Percentiles rank a stretch among this genome's conserved stretches.
phyloP scores from a whole-genome alignment of 1,140 invertebrate species.

The Stegodyphus dumicola region DNA sequence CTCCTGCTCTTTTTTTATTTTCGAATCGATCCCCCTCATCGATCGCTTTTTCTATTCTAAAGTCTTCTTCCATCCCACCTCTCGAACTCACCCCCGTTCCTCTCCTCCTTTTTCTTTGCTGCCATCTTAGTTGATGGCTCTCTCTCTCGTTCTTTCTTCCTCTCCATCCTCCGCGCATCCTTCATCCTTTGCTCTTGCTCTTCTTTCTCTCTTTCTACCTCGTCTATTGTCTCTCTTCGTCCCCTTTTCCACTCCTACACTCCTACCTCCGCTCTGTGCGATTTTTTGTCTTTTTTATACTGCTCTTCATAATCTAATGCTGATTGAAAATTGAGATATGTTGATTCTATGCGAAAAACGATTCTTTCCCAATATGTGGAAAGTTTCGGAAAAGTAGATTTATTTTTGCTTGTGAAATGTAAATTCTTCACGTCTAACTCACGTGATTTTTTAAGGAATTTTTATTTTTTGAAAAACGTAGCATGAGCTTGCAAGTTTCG shows the following conservation, averaged over 20 bases:
- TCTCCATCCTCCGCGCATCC: conserved; percentile 23
- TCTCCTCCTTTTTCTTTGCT: conserved; percentile 11
- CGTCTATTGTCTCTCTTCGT: neutral
- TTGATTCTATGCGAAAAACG: conserved; percentile 39
- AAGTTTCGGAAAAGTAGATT: neutral
- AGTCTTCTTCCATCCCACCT: conserved; percentile 9
- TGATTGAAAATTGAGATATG: conserved; percentile 59
- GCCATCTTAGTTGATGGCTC: conserved; percentile 60
- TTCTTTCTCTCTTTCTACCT: conserved; percentile 25
- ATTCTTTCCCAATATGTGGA: conserved; percentile 35
- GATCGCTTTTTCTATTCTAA: conserved; percentile 61
- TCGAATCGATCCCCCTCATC: conserved; percentile 37
- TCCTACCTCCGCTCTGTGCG: neutral
- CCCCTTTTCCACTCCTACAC: neutral
- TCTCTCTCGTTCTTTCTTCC: conserved; percentile 28
- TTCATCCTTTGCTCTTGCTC: conserved; percentile 55
- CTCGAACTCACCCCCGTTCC: neutral
- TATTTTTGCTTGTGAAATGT: neutral
- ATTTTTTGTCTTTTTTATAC: neutral
- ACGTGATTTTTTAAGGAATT: neutral
- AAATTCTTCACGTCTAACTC: neutral
- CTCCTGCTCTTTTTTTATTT: conserved; percentile 45
- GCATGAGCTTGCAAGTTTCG: too few relatives aligned
- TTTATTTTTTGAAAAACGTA: neutral
- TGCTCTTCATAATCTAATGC: conserved; percentile 14